Base-by-base conservation (phyloP, 2,113 vertebrate genomes). In the Patagioenas fasciata region DNA sequence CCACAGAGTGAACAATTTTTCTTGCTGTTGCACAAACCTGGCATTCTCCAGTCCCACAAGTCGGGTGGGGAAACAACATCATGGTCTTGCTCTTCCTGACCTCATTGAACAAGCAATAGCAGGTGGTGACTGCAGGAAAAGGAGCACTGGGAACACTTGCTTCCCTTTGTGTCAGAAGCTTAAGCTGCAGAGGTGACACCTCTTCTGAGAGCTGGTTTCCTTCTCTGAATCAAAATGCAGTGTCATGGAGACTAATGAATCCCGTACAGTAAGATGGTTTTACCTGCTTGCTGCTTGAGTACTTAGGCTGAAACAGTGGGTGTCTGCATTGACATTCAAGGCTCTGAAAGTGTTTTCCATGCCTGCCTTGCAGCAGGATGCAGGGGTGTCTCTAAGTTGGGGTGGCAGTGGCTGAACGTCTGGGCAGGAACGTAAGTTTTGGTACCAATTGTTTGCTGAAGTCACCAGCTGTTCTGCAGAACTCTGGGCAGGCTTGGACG, bases 41-140 rank as follows among this genome's bases (percentile, higher is more conserved):
- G n/a, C 10, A 3, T 23, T 72, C 54, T 9, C 56, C 75, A 36
- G 23, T 16, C 48, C 50, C 6, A 0, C 40, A 12, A 8, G 15
- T 15, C 0, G 1, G n/a, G 5, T n/a, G 73, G 77, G 36, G 28
- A 13, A 32, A 54, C 50, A 75, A 5, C 12, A 8, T n/a, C 0
- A 0, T 12, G 17, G 20, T 47, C 15, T 60, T 6, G 67, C 9
- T 62, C 16, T 58, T 44, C 77, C 73, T 47, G 40, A 5, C 40
- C 70, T 34, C 11, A 14, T 7, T 64, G 60, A 25, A 1, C 38
- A 56, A 23, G 48, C 13, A 66, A 5, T 70, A 15, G 26, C 50
- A 31, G 15, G 24, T 26, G 61, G 29, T 70, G 67, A 56, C 42
- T 71, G 56, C 23, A 23, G 20, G 72, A 18, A 5, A 13, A 10